Evolutionary conservation across 2,113 vertebrate species (phyloP).

Genomic region (Sebastes schlegelii): DNA sequence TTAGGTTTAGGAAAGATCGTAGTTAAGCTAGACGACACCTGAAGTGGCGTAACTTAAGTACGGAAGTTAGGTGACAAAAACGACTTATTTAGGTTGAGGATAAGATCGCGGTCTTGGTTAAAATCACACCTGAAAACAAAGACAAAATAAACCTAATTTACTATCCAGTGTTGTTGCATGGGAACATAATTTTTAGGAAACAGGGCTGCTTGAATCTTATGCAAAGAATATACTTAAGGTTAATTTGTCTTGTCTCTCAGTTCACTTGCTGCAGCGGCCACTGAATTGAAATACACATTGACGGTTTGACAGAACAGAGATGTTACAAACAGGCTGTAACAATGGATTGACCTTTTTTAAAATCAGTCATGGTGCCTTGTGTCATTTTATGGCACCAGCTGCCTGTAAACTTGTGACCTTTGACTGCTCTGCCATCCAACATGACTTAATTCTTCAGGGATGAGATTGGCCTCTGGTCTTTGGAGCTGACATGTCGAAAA

Average conservation of each 20-base stretch:
- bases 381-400: constrained; percentile 22
- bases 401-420: constrained; percentile 54
- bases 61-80: no score
- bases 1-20: no score
- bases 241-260: background rate
- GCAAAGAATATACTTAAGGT: background rate
- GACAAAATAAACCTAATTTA: no score
- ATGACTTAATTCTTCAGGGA: constrained; percentile 52
- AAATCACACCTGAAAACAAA: no score
- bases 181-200: no score
- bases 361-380: constrained; percentile 20
- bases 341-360: constrained; percentile 39
- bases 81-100: no score
- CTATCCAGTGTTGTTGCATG: no score
- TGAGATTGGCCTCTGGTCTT: constrained; percentile 57
- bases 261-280: background rate
- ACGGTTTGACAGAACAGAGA: constrained; percentile 15
- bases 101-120: no score
- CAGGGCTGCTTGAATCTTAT: background rate
- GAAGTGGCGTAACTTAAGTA: no score
- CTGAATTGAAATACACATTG: constrained; percentile 9
- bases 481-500: constrained; percentile 41
- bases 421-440: constrained; percentile 37
- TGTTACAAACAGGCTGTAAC: background rate
- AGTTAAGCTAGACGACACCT: no score